Conservation (phyloP, 2,888 invertebrate species). For the Perithous albicinctus region DNA sequence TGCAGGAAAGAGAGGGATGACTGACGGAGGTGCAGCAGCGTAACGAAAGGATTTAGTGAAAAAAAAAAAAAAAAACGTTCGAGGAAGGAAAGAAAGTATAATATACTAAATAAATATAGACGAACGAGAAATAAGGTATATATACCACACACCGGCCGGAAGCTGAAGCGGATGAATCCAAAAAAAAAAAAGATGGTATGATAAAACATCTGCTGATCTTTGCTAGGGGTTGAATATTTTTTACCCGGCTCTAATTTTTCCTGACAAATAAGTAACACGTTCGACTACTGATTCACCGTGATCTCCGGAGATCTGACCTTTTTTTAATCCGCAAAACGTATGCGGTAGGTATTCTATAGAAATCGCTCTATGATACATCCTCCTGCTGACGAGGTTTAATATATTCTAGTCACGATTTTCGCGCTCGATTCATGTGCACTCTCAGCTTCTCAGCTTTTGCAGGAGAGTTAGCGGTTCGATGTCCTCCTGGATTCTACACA, state of each 20-base stretch:
- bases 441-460: conserved; percentile 34
- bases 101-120: conserved; percentile 30
- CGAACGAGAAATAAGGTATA: background rate
- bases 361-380: conserved; percentile 8
- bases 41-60: conserved; percentile 35
- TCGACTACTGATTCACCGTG: conserved; percentile 22
- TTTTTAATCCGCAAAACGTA: conserved; percentile 53
- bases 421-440: conserved; percentile 50
- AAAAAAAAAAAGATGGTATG: conserved; percentile 9
- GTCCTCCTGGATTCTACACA: background rate
- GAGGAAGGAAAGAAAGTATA: background rate
- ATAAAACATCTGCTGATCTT: conserved; percentile 56
- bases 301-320: conserved; percentile 26
- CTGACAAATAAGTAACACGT: conserved; percentile 31
- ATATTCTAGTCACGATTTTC: conserved; percentile 62
- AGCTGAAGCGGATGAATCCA: background rate
- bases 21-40: conserved; percentile 44
- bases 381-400: conserved; percentile 14
- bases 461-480: conserved; percentile 27
- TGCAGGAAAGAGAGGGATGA: conserved; percentile 28
- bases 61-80: conserved; percentile 14
- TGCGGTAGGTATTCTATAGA: background rate
- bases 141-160: background rate
- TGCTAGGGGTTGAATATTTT: background rate
- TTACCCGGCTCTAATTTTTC: background rate